Evolutionary conservation across 1,140 invertebrate species (phyloP).

Genomic region (Ptiloglossa arizonensis): DNA sequence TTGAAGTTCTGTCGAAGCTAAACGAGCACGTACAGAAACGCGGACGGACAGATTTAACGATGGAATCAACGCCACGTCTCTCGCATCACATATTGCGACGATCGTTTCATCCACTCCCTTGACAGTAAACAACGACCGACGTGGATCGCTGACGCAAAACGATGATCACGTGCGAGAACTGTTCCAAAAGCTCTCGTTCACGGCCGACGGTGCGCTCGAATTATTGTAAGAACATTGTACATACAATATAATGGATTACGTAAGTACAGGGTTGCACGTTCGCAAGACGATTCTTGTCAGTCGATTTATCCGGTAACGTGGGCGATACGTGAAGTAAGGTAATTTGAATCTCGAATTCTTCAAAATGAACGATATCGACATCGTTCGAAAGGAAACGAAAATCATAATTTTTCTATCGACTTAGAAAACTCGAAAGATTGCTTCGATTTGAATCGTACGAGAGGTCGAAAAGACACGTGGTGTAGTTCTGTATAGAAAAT

Average conservation of each 20-base stretch:
- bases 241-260: conserved; percentile 68
- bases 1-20: too few species aligned
- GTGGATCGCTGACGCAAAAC: not conserved
- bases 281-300: conserved; percentile 50
- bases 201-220: conserved; percentile 49
- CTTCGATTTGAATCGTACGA: too few species aligned
- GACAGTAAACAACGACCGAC: conserved; percentile 26
- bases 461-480: too few species aligned
- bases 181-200: conserved; percentile 39
- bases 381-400: too few species aligned
- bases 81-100: conserved; percentile 3
- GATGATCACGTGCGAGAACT: conserved; percentile 18
- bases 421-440: too few species aligned
- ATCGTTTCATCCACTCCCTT: not conserved
- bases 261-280: conserved; percentile 55
- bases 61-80: not conserved
- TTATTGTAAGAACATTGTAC: conserved; percentile 70
- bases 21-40: too few species aligned
- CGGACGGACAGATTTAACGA: conserved; percentile 32
- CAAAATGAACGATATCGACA: too few species aligned
- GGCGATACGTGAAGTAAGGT: too few species aligned
- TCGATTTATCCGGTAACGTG: conserved; percentile 29
- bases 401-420: too few species aligned
- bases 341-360: too few species aligned
- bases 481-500: too few species aligned